Percentiles rank a stretch among this genome's conserved stretches.
These are phyloP conservation scores for Tychaedon coryphoeus DNA, from an alignment of 2,113 vertebrate species.

Conservation along the genomic window DNA sequence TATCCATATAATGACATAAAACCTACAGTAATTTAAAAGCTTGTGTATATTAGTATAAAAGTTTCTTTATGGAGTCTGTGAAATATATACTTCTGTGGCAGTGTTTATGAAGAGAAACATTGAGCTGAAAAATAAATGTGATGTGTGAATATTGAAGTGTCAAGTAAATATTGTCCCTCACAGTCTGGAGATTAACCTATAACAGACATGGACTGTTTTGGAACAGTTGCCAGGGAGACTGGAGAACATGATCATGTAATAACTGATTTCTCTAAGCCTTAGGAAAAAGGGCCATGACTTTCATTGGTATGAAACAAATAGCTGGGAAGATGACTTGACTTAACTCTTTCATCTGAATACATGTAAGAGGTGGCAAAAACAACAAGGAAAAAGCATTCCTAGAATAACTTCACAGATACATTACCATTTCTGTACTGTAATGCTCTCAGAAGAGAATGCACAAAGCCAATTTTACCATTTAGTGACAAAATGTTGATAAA, in stretches of 20 bases:
- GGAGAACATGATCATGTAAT: not conserved
- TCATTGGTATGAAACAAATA: conserved; percentile 23
- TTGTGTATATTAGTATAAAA: not conserved
- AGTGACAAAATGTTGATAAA: not conserved
- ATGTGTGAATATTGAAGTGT: not conserved
- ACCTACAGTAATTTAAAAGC: not conserved
- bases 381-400: not conserved
- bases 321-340: not conserved
- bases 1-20: not conserved
- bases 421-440: not conserved
- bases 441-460: not conserved
- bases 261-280: not conserved
- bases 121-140: not conserved
- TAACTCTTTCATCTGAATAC: not conserved
- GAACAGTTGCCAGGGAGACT: conserved; percentile 18
- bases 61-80: not conserved
- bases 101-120: not conserved
- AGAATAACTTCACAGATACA: not conserved
- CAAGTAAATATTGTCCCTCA: not conserved
- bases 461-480: no score
- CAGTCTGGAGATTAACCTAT: not conserved
- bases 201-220: not conserved
- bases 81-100: not conserved
- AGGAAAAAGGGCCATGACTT: not conserved
- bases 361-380: not conserved